A percentile compares a stretch with the other conserved stretches of the same genome.
Conservation (phyloP, 2,888 invertebrate species). For the Tenodera sinensis region DNA sequence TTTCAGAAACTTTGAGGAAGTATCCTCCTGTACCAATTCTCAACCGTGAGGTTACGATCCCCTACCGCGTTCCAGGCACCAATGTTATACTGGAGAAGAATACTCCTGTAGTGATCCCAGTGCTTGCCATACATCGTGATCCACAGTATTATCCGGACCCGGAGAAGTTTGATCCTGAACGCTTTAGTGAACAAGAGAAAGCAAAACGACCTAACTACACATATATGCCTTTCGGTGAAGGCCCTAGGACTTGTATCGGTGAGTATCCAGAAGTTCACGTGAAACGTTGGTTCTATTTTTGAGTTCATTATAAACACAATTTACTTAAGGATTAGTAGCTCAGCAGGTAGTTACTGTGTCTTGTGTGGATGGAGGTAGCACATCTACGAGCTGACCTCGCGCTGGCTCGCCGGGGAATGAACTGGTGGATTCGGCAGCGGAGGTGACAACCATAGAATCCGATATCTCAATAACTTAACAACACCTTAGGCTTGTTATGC, state of each 20-base stretch:
- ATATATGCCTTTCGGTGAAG: slow-evolving; percentile 55
- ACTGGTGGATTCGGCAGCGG: too few species aligned
- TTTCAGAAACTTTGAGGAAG: slow-evolving; percentile 50
- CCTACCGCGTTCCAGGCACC: slow-evolving; percentile 41
- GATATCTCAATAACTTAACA: too few species aligned
- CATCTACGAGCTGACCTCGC: too few species aligned
- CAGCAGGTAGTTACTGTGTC: too few species aligned
- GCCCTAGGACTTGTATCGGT: slow-evolving; percentile 62
- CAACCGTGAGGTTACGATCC: slow-evolving; percentile 51
- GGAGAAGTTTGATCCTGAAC: slow-evolving; percentile 45
- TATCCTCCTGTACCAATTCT: slow-evolving; percentile 49
- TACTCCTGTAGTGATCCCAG: slow-evolving; percentile 35
- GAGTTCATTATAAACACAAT: too few species aligned
- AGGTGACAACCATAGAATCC: too few species aligned
- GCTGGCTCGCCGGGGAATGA: too few species aligned
- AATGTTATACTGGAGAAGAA: background rate
- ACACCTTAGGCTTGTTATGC: too few species aligned
- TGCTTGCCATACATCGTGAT: background rate
- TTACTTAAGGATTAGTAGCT: too few species aligned
- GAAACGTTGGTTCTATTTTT: too few species aligned
- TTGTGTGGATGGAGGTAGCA: too few species aligned
- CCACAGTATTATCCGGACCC: background rate
- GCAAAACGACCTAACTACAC: slow-evolving; percentile 31
- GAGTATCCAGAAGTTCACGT: slow-evolving; percentile 16
- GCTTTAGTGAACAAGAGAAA: slow-evolving; percentile 1